Percentiles rank a stretch among this genome's conserved stretches.
Conservation (phyloP, 2,888 invertebrate genomes). For the Ormyrus nitidulus region DNA sequence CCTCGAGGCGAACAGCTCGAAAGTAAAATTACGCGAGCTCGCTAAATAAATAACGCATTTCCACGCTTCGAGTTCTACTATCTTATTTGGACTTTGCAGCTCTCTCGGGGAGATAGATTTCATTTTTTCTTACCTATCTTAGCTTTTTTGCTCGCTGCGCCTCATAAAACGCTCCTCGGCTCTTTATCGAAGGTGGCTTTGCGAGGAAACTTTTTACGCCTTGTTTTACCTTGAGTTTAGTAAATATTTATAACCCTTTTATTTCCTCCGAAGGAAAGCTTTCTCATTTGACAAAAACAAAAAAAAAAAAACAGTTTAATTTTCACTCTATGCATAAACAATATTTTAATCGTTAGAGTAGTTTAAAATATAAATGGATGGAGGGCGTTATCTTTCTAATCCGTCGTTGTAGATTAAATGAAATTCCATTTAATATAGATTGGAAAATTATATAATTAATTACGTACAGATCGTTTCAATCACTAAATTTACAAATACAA, state of each 20-base stretch:
- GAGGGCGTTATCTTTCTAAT: no score
- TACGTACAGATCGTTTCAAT: no score
- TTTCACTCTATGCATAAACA: background rate
- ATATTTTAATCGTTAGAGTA: no score
- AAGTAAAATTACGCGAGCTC: constrained; percentile 30
- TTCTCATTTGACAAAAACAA: no score
- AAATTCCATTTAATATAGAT: no score
- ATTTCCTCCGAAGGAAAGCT: background rate
- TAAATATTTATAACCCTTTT: background rate
- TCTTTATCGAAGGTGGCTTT: background rate
- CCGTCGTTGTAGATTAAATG: no score
- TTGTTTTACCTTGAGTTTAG: background rate
- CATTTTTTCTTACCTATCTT: constrained; percentile 2
- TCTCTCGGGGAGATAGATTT: constrained; percentile 10
- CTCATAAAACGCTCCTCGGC: background rate
- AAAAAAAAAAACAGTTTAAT: background rate
- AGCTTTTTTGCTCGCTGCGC: background rate
- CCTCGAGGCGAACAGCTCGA: constrained; percentile 5
- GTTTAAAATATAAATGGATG: no score
- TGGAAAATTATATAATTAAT: no score
- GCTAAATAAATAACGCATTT: constrained; percentile 11
- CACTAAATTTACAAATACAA: no score
- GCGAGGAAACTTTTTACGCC: background rate
- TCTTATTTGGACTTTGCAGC: background rate
- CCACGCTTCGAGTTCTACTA: background rate